phyloP scores from a whole-genome alignment of 2,113 vertebrate species.

The Carassius gibelio region DNA sequence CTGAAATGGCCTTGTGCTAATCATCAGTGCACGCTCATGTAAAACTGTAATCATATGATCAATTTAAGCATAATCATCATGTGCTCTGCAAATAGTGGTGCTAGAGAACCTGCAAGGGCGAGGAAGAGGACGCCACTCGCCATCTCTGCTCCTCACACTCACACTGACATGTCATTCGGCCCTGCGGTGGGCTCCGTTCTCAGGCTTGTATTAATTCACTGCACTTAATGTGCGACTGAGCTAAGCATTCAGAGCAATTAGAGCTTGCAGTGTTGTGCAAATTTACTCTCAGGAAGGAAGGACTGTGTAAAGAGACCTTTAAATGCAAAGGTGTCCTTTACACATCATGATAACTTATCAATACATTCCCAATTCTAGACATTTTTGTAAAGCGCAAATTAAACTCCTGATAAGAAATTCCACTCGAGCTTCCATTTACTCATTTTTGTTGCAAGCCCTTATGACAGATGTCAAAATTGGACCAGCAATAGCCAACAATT shows the following conservation, averaged over 20 bases:
- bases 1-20: constrained; percentile 36
- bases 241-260: constrained; percentile 49
- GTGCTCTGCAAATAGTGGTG: neutral
- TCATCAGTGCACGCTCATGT: constrained; percentile 34
- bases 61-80: constrained; percentile 37
- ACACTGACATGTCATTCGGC: constrained; percentile 32
- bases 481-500: too few species aligned
- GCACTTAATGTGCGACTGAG: constrained; percentile 56
- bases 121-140: neutral
- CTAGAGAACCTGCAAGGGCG: neutral
- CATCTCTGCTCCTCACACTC: constrained; percentile 37
- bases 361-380: neutral
- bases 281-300: neutral
- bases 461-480: neutral
- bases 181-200: constrained; percentile 37
- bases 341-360: neutral
- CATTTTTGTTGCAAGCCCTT: neutral
- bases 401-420: neutral
- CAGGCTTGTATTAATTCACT: constrained; percentile 47
- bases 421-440: neutral
- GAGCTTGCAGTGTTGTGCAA: neutral
- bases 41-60: constrained; percentile 47
- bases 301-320: neutral
- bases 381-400: neutral
- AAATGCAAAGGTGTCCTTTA: constrained; percentile 20